These are phyloP conservation scores for Lamprologus tigripictilis DNA, from an alignment of 2,113 vertebrate genomes.

Conservation along the genomic window DNA sequence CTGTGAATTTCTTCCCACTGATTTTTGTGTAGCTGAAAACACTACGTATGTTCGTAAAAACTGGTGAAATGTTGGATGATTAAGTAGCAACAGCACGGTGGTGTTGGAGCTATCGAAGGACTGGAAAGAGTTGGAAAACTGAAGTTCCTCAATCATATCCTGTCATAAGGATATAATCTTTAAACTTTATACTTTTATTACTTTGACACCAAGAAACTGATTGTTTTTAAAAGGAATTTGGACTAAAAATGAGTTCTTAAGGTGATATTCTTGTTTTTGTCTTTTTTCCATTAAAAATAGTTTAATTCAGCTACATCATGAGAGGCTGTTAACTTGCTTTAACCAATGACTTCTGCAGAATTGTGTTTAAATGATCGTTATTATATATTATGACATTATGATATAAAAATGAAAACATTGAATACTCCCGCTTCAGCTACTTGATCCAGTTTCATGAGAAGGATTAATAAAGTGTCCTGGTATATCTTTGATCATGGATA, in stretches of 20 bases:
- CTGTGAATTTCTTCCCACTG: neutral
- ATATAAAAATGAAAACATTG: neutral
- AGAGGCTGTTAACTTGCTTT: rapidly evolving
- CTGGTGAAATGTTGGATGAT: neutral
- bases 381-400: neutral
- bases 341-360: neutral
- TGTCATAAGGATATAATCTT: neutral
- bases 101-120: neutral
- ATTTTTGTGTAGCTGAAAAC: neutral
- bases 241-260: neutral
- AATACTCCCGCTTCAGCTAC: neutral
- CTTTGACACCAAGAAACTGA: neutral
- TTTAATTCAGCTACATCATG: rapidly evolving
- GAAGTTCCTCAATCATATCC: neutral
- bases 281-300: neutral
- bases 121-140: neutral
- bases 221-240: neutral
- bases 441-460: neutral
- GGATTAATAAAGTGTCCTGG: neutral
- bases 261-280: neutral
- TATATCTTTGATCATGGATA: neutral
- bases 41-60: neutral
- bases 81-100: neutral
- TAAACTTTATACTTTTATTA: neutral
- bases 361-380: rapidly evolving